These are phyloP conservation scores for Araneus ventricosus DNA, from an alignment of 1,140 invertebrate species.

Conservation along the genomic window DNA sequence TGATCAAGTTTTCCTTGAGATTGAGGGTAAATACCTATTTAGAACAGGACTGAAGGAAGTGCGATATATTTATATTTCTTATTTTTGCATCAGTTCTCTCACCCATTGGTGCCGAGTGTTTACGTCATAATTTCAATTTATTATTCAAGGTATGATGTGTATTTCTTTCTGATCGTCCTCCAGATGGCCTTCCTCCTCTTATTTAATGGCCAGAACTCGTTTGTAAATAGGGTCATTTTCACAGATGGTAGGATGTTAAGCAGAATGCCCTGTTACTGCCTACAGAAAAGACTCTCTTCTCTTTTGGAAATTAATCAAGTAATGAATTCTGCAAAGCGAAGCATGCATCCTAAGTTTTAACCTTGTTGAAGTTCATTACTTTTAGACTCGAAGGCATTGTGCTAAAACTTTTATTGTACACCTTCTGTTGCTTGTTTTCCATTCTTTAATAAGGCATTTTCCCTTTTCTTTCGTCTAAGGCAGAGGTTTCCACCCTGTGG, in stretches of 20 bases:
- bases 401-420: too few relatives aligned
- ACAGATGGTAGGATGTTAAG: not conserved
- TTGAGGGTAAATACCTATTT: not conserved
- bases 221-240: conserved; percentile 18
- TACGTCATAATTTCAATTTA: not conserved
- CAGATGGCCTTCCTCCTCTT: not conserved
- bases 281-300: not conserved
- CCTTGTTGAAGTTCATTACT: too few relatives aligned
- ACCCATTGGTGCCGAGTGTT: not conserved
- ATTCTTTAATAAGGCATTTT: too few relatives aligned
- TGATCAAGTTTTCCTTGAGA: not conserved
- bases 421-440: too few relatives aligned
- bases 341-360: too few relatives aligned
- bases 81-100: not conserved
- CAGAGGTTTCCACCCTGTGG: too few relatives aligned
- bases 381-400: too few relatives aligned
- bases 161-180: not conserved
- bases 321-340: too few relatives aligned
- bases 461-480: too few relatives aligned
- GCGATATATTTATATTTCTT: not conserved
- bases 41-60: not conserved
- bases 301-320: too few relatives aligned
- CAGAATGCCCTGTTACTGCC: not conserved
- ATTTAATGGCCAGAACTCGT: not conserved
- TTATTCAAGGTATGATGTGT: conserved; percentile 20